A percentile compares a stretch with the other conserved stretches of the same genome.
These are phyloP conservation scores for Ursus arctos DNA, from an alignment of 2,113 vertebrate genomes.

Conservation along the genomic window DNA sequence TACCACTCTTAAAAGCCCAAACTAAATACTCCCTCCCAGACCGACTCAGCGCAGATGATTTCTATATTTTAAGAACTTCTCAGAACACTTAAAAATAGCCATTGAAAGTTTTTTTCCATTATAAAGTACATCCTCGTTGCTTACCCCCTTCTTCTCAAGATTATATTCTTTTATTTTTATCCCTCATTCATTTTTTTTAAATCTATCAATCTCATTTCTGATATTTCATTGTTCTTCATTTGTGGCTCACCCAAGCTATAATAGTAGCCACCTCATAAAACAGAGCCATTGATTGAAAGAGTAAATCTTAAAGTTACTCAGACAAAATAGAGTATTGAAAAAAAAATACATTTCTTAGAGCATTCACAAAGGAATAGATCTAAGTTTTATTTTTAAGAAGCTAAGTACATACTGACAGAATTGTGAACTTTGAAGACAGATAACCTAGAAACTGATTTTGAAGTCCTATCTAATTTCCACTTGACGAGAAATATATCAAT, in stretches of 20 bases:
- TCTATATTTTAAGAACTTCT: background rate
- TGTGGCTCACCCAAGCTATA: background rate
- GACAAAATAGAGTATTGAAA: slow-evolving; percentile 35
- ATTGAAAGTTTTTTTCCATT: background rate
- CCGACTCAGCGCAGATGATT: background rate
- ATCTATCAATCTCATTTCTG: background rate
- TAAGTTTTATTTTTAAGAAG: slow-evolving; percentile 53
- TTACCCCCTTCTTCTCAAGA: background rate
- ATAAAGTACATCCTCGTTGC: background rate
- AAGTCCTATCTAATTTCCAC: background rate
- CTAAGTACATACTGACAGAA: slow-evolving; percentile 39
- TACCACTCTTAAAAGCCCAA: background rate
- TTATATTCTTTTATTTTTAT: slow-evolving; percentile 47
- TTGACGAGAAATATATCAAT: background rate
- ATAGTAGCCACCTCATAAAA: slow-evolving; percentile 18
- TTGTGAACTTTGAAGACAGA: slow-evolving; percentile 39
- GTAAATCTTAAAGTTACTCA: slow-evolving; percentile 29
- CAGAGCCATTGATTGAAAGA: slow-evolving; percentile 30
- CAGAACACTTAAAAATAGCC: background rate
- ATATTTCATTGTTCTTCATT: slow-evolving; percentile 50
- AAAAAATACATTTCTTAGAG: background rate
- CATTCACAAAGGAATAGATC: slow-evolving; percentile 8
- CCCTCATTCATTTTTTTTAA: background rate
- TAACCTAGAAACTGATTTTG: slow-evolving; percentile 51
- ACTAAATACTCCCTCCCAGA: background rate